Percentiles rank a stretch among this genome's conserved stretches.
Evolutionary conservation across 92 coral and sea anemone species (phyloP).

Genomic region (Palythoa grandiflora): DNA sequence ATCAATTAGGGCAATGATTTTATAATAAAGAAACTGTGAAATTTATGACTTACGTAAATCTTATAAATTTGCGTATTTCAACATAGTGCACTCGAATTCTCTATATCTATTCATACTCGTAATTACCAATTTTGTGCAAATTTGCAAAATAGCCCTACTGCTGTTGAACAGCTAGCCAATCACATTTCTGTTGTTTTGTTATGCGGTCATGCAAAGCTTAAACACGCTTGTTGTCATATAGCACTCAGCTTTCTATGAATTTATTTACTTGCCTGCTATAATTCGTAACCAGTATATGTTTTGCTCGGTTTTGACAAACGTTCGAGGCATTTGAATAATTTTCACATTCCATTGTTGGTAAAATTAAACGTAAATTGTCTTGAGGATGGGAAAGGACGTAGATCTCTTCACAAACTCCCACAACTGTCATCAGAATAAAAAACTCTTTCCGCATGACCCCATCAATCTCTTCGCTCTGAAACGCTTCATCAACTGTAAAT

Average conservation of each 20-base stretch:
- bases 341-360: conserved; percentile 1
- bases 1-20: too few species aligned
- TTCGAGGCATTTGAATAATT: neutral
- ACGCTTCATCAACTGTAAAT: conserved; percentile 23
- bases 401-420: conserved; percentile 25
- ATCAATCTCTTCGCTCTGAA: conserved; percentile 5
- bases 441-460: conserved; percentile 58
- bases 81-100: too few species aligned
- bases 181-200: too few species aligned
- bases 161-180: too few species aligned
- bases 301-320: neutral
- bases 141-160: too few species aligned
- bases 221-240: too few species aligned
- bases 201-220: too few species aligned
- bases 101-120: too few species aligned
- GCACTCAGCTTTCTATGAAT: neutral
- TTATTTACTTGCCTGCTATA: conserved; percentile 22
- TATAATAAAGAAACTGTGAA: too few species aligned
- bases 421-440: conserved; percentile 32
- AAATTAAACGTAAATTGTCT: neutral
- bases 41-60: too few species aligned
- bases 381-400: neutral
- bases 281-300: neutral
- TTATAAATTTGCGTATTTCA: too few species aligned
- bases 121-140: too few species aligned